These are phyloP conservation scores for Gymnorhina tibicen DNA, from an alignment of 2,113 vertebrate genomes.

Conservation along the genomic window DNA sequence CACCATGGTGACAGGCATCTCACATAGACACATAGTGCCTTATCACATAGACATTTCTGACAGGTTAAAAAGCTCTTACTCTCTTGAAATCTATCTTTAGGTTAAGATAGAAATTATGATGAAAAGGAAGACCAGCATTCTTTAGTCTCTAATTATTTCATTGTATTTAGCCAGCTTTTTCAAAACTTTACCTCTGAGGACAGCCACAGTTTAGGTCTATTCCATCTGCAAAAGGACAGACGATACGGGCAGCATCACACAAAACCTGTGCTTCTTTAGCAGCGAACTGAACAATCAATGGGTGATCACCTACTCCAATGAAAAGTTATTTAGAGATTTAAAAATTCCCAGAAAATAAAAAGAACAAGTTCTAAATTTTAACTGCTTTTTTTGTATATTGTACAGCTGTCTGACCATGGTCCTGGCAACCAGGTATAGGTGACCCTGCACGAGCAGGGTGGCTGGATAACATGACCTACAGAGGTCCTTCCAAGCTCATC, in stretches of 20 bases:
- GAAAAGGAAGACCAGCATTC: neutral
- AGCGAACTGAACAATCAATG: conserved; percentile 94
- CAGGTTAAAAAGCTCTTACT: conserved; percentile 3
- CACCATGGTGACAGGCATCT: neutral
- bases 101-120: neutral
- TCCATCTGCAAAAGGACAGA: conserved; percentile 89
- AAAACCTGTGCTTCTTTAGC: conserved; percentile 89
- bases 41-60: neutral
- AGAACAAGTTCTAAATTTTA: neutral
- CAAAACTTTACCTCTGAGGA: conserved; percentile 86
- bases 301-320: conserved; percentile 82
- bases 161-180: conserved; percentile 12
- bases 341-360: neutral
- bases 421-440: neutral
- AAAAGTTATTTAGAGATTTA: conserved; percentile 10
- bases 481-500: neutral
- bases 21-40: neutral
- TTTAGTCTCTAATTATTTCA: conserved; percentile 25
- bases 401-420: neutral
- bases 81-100: neutral
- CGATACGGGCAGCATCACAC: conserved; percentile 84
- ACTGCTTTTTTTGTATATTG: neutral
- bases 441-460: neutral
- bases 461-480: neutral
- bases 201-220: conserved; percentile 98